Evolutionary conservation across 2,113 vertebrate species (phyloP).

Genomic region (Spea multiplicata): DNA sequence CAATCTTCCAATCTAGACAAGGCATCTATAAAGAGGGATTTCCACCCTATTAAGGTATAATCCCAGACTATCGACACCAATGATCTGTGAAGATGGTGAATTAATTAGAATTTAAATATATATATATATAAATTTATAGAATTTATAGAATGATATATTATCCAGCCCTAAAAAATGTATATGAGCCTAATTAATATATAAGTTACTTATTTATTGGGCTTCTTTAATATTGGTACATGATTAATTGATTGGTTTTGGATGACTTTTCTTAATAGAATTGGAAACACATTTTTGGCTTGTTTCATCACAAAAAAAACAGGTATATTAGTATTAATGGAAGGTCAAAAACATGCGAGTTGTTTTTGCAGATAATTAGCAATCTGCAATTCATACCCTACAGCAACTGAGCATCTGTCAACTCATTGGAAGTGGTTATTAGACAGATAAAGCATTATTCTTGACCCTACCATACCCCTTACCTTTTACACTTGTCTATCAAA

Average conservation of each 20-base stretch:
- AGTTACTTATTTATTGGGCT: background rate
- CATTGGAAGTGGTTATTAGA: background rate
- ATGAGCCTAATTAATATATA: no score
- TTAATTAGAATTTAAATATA: no score
- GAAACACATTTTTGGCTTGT: background rate
- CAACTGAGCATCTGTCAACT: background rate
- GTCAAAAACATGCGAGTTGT: background rate
- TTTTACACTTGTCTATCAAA: no score
- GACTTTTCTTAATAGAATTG: background rate
- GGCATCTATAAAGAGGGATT: no score
- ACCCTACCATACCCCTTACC: no score
- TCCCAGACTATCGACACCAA: no score
- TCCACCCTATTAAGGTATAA: no score
- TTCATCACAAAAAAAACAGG: background rate
- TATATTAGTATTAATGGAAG: slow-evolving; percentile 1
- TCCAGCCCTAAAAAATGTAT: no score
- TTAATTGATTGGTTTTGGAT: background rate
- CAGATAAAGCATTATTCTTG: background rate
- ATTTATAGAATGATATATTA: no score
- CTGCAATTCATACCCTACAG: background rate
- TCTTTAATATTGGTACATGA: background rate
- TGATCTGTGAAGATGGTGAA: no score
- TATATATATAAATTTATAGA: no score
- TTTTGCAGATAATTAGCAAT: background rate
- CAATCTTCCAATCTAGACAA: no score